A percentile compares a stretch with the other conserved stretches of the same genome.
phyloP scores from a whole-genome alignment of 2,113 vertebrate genomes.

The Lophius piscatorius region DNA sequence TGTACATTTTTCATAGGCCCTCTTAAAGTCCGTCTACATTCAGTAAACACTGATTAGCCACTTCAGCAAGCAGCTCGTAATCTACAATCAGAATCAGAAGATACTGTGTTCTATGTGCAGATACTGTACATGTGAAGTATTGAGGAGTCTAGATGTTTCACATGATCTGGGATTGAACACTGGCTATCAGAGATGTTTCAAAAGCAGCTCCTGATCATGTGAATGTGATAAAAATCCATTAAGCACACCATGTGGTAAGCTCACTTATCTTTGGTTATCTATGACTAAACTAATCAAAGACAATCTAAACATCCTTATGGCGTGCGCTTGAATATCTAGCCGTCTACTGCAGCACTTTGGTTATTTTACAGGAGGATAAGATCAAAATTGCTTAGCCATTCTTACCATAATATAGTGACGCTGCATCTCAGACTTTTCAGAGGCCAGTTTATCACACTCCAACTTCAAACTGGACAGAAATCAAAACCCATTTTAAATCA shows the following conservation, averaged over 20 bases:
- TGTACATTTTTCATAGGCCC: no score
- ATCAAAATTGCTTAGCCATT: not conserved
- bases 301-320: not conserved
- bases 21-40: no score
- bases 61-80: no score
- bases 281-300: not conserved
- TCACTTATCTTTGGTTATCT: not conserved
- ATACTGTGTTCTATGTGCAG: no score
- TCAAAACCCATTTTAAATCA: not conserved
- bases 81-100: no score
- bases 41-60: no score
- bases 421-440: slow-evolving; percentile 99
- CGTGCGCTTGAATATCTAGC: not conserved
- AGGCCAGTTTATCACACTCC: slow-evolving; percentile 97
- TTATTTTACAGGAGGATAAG: not conserved
- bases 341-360: not conserved
- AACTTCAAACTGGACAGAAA: slow-evolving; percentile 88
- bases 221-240: not conserved
- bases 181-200: not conserved
- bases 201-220: not conserved
- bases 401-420: slow-evolving; percentile 98
- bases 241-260: not conserved
- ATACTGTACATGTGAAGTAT: no score
- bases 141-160: no score
- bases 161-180: no score